phyloP scores from a whole-genome alignment of 2,888 invertebrate species.

The Eilema griseolum region DNA sequence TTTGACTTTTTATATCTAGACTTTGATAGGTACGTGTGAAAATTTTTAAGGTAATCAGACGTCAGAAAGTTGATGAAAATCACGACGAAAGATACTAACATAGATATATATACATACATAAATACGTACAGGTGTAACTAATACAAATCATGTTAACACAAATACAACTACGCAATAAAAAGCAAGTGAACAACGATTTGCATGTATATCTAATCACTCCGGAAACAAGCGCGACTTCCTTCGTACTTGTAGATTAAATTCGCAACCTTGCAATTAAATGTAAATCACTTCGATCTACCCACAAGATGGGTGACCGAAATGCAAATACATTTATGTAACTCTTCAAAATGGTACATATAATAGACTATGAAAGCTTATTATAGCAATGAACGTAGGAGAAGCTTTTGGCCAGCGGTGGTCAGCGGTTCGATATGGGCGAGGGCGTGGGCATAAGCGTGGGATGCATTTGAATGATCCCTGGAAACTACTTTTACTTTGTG shows the following conservation, averaged over 20 bases:
- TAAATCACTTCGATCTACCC: conserved; percentile 11
- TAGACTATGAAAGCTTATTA: conserved; percentile 42
- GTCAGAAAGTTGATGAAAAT: too few species aligned
- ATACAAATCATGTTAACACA: neutral
- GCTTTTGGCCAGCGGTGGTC: conserved; percentile 80
- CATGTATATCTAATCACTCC: conserved; percentile 17
- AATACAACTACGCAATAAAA: neutral
- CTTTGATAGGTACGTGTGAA: too few species aligned
- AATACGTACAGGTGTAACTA: neutral
- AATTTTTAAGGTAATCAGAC: too few species aligned
- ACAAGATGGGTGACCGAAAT: neutral
- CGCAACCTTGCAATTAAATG: conserved; percentile 9
- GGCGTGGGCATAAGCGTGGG: conserved; percentile 67
- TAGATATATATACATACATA: neutral
- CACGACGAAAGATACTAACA: too few species aligned
- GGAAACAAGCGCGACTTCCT: conserved; percentile 20
- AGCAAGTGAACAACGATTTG: conserved; percentile 5
- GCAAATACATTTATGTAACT: conserved; percentile 14
- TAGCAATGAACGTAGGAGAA: conserved; percentile 65
- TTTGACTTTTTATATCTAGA: too few species aligned
- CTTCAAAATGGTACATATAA: conserved; percentile 21
- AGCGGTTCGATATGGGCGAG: conserved; percentile 58
- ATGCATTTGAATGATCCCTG: conserved; percentile 47
- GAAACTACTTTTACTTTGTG: conserved; percentile 66
- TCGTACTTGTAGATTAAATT: neutral